Conservation (phyloP, 2,888 invertebrate species). For the Vesta saturnalis region DNA sequence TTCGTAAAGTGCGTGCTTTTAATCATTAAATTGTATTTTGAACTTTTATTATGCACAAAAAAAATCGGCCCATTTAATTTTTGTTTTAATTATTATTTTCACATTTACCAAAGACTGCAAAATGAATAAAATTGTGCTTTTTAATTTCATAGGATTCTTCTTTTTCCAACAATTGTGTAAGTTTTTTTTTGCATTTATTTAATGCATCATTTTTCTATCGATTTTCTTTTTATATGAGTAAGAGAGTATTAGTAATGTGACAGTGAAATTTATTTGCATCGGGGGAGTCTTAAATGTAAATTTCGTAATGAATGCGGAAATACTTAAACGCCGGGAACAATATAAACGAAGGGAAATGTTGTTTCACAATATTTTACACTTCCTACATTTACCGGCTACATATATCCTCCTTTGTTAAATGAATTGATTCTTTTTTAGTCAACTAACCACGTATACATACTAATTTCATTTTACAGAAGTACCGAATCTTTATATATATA, state of each 20-base stretch:
- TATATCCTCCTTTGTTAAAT: background rate
- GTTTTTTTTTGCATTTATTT: conserved; percentile 11
- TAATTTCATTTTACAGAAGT: background rate
- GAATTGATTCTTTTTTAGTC: background rate
- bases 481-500: too few species aligned
- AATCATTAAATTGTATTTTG: background rate
- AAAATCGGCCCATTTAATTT: background rate
- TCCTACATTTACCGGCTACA: background rate
- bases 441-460: background rate
- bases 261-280: background rate
- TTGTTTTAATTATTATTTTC: background rate
- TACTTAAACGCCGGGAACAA: conserved; percentile 11
- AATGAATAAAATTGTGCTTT: conserved; percentile 10
- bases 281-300: conserved; percentile 3
- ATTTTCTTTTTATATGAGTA: background rate
- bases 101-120: conserved; percentile 22
- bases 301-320: conserved; percentile 21
- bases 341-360: background rate
- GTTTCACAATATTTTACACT: background rate
- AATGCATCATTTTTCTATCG: background rate
- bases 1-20: conserved; percentile 24
- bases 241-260: background rate
- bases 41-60: background rate
- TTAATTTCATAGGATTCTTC: conserved; percentile 2
- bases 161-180: conserved; percentile 18